Conservation (phyloP, 2,113 vertebrate species). For the Gobio gobio region DNA sequence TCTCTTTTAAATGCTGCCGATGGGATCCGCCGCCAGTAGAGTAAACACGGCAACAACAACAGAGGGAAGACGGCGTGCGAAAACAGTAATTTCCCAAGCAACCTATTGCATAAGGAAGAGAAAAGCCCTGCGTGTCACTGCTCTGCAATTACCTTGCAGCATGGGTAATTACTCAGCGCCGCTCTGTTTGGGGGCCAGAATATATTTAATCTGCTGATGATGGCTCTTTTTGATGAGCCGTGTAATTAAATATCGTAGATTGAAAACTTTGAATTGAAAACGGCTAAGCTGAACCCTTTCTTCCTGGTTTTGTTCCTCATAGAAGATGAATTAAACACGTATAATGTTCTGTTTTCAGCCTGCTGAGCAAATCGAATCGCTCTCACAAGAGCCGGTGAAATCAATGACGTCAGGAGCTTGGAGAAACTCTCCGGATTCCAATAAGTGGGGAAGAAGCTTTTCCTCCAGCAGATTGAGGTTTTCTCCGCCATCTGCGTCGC, state of each 20-base stretch:
- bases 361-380: constrained; percentile 1
- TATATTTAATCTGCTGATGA: constrained; percentile 40
- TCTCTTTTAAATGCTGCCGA: not conserved
- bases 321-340: not conserved
- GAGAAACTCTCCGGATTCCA: not conserved
- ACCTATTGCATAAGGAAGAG: constrained; percentile 39
- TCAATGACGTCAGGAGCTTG: not conserved
- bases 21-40: not conserved
- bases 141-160: constrained; percentile 41
- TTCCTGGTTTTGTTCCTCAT: not conserved
- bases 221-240: constrained; percentile 36
- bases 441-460: not conserved
- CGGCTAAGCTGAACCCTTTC: not conserved
- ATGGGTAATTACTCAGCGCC: constrained; percentile 35
- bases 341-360: constrained; percentile 16
- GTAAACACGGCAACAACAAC: not conserved
- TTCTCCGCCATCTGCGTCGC: constrained; percentile 32
- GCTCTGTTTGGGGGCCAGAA: not conserved
- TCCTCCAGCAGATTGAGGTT: constrained; percentile 10
- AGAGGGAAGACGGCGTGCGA: not conserved
- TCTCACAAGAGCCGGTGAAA: not conserved
- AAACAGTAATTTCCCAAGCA: constrained; percentile 42
- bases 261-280: constrained; percentile 20
- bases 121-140: not conserved
- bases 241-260: constrained; percentile 45